These are phyloP conservation scores for Pygoscelis antarcticus DNA, from an alignment of 2,113 vertebrate genomes.

Conservation along the genomic window DNA sequence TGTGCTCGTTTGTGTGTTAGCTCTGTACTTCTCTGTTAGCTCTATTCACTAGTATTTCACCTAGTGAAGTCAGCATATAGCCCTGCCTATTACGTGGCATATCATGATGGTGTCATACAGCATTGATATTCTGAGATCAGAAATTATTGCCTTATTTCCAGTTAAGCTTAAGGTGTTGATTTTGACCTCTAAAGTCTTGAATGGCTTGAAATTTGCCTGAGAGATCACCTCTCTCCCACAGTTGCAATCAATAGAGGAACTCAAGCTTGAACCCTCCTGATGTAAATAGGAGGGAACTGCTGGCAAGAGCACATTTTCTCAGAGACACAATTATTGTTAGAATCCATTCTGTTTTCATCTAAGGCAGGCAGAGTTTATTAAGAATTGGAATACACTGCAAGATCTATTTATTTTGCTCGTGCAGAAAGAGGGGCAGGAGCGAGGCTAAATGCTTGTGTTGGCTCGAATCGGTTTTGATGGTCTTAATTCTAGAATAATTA, in stretches of 20 bases:
- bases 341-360: background rate
- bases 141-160: background rate
- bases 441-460: background rate
- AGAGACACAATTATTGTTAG: background rate
- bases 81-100: fast-evolving
- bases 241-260: background rate
- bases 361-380: background rate
- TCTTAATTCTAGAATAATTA: background rate
- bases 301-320: background rate
- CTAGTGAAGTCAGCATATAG: fast-evolving
- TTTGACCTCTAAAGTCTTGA: background rate
- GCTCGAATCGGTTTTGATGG: background rate
- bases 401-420: background rate
- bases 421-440: background rate
- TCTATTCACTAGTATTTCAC: fast-evolving
- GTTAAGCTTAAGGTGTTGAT: background rate
- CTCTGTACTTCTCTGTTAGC: too few species aligned
- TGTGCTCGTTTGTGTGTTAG: fast-evolving
- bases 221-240: background rate
- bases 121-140: background rate
- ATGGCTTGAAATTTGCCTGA: background rate
- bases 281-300: background rate
- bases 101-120: fast-evolving
- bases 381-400: background rate
- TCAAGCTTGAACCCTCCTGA: background rate